Percentiles rank a stretch among this genome's conserved stretches.
These are phyloP conservation scores for Phlogophora meticulosa DNA, from an alignment of 2,888 invertebrate genomes.

Conservation along the genomic window DNA sequence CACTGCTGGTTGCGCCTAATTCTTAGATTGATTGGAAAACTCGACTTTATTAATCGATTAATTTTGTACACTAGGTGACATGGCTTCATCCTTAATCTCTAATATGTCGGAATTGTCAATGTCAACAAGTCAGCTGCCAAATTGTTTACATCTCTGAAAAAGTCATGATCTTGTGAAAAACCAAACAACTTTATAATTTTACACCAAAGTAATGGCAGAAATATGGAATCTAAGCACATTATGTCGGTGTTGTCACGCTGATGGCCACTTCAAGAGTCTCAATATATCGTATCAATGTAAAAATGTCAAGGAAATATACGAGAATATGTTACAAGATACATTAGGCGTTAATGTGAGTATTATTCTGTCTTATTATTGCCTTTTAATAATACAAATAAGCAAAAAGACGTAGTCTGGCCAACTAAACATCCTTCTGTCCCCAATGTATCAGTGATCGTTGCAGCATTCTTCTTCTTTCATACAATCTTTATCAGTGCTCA, in stretches of 20 bases:
- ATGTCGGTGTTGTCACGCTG: slow-evolving; percentile 84
- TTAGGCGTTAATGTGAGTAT: slow-evolving; percentile 79
- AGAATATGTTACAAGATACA: slow-evolving; percentile 74
- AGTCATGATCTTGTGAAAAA: not conserved
- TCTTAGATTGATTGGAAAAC: too few relatives aligned
- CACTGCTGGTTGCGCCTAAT: too few relatives aligned
- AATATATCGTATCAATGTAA: slow-evolving; percentile 62
- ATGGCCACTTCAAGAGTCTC: slow-evolving; percentile 77
- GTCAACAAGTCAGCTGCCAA: not conserved
- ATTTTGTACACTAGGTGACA: too few relatives aligned
- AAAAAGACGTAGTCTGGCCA: too few relatives aligned
- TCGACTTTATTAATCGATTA: not conserved
- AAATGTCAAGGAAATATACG: slow-evolving; percentile 74
- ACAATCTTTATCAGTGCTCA: too few relatives aligned
- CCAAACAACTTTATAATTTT: not conserved
- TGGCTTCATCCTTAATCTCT: too few relatives aligned
- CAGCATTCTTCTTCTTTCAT: too few relatives aligned
- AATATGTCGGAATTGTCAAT: slow-evolving; percentile 3
- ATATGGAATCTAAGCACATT: slow-evolving; percentile 71
- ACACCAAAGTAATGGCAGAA: slow-evolving; percentile 70
- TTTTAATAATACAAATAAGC: too few relatives aligned
- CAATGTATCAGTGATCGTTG: too few relatives aligned
- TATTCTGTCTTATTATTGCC: not conserved
- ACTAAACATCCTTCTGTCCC: too few relatives aligned
- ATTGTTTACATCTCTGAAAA: slow-evolving; percentile 27